Base-by-base conservation (phyloP, 2,888 invertebrate species). In the Seira sanloemensis region DNA sequence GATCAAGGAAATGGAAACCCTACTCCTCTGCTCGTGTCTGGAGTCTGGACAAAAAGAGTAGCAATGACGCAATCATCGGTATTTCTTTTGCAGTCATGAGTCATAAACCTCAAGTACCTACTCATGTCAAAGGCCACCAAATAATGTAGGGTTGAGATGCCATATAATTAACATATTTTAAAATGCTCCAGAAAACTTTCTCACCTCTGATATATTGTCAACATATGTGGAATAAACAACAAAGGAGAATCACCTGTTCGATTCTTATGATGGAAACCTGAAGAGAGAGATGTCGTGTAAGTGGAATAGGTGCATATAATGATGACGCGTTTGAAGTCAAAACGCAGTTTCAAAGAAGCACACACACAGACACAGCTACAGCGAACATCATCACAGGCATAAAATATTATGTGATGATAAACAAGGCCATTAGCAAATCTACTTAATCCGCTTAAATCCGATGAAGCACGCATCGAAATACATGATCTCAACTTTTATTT, bases 201-300 rank as follows among this genome's bases (percentile, higher is more conserved):
- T n/a, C 58, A 58, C 58, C 58, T n/a, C n/a, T 58, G 58, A 2
- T 4, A 2, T 18, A 58, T 12, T 58, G 58, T 58, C 58, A 58
- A 58, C 58, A 58, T 58, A 58, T 58, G 58, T 7, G 2, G n/a
- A 58, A 18, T n/a, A 16, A n/a, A 58, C 58, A 58, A 58, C 58
- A 58, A 58, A 58, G 58, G 12, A 58, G 16, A 58, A 58, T 58
- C 58, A 58, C 58, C 58, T 58, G 58, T 58, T 58, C 58, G 58
- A 58, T 58, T 58, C 58, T 58, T n/a, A 58, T 58, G 58, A n/a
- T 58, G 9, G n/a, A 58, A n/a, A 58, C 58, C 18, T 4, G 2
- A 18, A 58, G n/a, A 16, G 58, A 58, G n/a, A 58, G 58, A 58
- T 58, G 58, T 58, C 58, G 58, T 58, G 9, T 58, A 58, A n/a